These are phyloP conservation scores for Gallinago nigripennis DNA, from an alignment of 2,797 vertebrate genomes.

Conservation along the genomic window DNA sequence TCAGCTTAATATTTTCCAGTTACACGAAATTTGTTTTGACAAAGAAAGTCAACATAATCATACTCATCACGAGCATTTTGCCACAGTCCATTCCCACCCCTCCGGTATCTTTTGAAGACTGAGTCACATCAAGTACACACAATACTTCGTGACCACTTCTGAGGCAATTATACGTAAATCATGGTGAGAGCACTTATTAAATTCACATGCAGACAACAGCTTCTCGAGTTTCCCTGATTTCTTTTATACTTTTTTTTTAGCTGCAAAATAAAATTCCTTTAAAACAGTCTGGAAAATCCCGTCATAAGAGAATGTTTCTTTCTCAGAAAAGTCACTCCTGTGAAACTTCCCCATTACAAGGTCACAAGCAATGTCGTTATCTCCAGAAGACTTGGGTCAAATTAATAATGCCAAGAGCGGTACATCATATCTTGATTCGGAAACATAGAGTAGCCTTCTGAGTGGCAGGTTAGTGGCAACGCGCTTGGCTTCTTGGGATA, in stretches of 20 bases:
- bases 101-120: background rate
- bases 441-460: background rate
- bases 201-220: background rate
- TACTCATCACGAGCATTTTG: background rate
- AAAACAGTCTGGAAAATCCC: background rate
- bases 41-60: background rate
- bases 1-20: background rate
- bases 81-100: background rate
- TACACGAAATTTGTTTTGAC: background rate
- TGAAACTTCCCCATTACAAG: background rate
- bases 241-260: background rate
- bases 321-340: background rate
- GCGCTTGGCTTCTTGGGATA: background rate
- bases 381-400: background rate
- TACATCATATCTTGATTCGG: background rate
- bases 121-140: background rate
- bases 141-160: background rate
- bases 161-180: background rate
- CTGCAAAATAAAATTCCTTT: background rate
- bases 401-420: background rate
- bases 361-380: rapidly evolving
- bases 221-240: background rate
- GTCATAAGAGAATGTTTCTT: background rate
- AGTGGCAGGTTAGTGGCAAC: background rate
- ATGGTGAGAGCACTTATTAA: background rate